Evolutionary conservation across 2,113 vertebrate species (phyloP).

Genomic region (Caranx melampygus): DNA sequence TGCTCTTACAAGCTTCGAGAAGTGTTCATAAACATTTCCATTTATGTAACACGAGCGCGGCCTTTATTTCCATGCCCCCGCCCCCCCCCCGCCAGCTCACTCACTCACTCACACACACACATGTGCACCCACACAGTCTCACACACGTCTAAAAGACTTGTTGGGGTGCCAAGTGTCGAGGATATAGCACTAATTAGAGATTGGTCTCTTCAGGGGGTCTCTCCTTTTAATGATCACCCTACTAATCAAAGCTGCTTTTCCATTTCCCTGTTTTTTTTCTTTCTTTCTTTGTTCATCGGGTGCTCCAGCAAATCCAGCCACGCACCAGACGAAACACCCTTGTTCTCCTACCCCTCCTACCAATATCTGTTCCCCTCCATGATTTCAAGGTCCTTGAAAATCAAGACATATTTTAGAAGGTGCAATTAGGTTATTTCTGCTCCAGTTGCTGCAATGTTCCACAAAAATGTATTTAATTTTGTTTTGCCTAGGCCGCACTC

Average conservation of each 20-base stretch:
- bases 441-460: slow-evolving; percentile 58
- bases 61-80: slow-evolving; percentile 25
- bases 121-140: slow-evolving; percentile 22
- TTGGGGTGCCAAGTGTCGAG: slow-evolving; percentile 62
- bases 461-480: slow-evolving; percentile 63
- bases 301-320: slow-evolving; percentile 15
- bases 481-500: slow-evolving; percentile 49
- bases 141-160: slow-evolving; percentile 46
- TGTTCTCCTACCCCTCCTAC: neutral
- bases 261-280: slow-evolving; percentile 16
- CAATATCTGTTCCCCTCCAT: slow-evolving; percentile 17
- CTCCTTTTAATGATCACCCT: slow-evolving; percentile 66
- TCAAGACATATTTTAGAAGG: slow-evolving; percentile 60
- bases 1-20: neutral
- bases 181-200: slow-evolving; percentile 75
- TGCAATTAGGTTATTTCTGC: slow-evolving; percentile 73
- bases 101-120: neutral
- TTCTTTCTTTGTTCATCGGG: slow-evolving; percentile 22
- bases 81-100: neutral
- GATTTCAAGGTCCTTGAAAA: slow-evolving; percentile 67
- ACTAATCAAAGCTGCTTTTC: slow-evolving; percentile 62
- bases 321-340: slow-evolving; percentile 28
- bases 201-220: slow-evolving; percentile 61
- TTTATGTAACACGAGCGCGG: slow-evolving; percentile 39
- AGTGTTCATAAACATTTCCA: slow-evolving; percentile 36